Conservation (phyloP, 2,113 vertebrate species). For the Merops nubicus region DNA sequence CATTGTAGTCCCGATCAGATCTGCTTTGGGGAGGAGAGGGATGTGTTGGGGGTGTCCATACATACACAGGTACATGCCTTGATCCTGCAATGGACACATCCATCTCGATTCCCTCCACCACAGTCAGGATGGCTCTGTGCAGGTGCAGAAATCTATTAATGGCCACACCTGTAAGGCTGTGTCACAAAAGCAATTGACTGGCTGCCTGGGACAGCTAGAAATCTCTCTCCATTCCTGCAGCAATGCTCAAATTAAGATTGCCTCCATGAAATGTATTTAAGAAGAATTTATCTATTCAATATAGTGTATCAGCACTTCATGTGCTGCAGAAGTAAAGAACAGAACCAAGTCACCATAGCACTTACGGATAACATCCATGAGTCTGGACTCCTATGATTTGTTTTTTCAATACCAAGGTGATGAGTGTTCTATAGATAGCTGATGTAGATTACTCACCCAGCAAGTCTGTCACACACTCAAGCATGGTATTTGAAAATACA, state of each 20-base stretch:
- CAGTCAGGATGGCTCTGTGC: background rate
- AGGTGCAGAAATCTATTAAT: background rate
- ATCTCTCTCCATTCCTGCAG: background rate
- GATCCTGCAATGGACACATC: background rate
- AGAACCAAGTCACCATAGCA: background rate
- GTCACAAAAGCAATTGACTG: background rate
- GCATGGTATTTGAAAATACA: background rate
- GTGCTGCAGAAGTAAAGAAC: background rate
- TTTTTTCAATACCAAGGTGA: background rate
- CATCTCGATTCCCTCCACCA: background rate
- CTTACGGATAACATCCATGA: fast-evolving
- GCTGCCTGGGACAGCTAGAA: background rate
- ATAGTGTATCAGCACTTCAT: fast-evolving
- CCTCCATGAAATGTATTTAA: background rate
- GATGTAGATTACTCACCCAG: background rate
- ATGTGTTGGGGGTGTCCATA: background rate
- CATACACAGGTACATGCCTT: fast-evolving
- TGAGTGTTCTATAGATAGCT: background rate
- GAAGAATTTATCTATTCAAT: background rate
- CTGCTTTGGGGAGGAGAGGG: background rate
- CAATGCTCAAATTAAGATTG: background rate
- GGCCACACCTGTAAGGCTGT: background rate
- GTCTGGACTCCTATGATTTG: background rate
- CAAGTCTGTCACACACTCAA: conserved; percentile 9
- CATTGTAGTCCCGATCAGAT: background rate